These are phyloP conservation scores for Xestia sexstrigata DNA, from an alignment of 2,888 invertebrate genomes.

Conservation along the genomic window DNA sequence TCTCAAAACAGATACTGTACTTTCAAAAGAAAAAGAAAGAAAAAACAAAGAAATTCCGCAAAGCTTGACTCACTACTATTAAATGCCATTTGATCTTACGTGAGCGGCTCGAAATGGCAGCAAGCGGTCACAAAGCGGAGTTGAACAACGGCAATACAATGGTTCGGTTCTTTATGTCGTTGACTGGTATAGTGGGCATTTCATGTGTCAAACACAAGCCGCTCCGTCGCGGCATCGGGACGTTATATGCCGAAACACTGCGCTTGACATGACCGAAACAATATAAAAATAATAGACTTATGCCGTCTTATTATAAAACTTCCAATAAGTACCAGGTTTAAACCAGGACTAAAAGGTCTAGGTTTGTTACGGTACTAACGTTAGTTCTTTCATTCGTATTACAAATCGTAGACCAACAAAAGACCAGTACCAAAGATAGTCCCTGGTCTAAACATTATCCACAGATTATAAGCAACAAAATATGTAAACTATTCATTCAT, in stretches of 20 bases:
- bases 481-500: too few species aligned
- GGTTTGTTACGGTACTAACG: too few species aligned
- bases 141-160: constrained; percentile 31
- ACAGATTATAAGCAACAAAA: too few species aligned
- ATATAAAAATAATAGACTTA: background rate
- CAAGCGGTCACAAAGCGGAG: constrained; percentile 31
- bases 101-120: constrained; percentile 16
- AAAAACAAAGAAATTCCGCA: background rate
- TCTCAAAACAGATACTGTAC: background rate
- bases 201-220: constrained; percentile 56
- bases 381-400: too few species aligned
- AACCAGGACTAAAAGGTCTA: too few species aligned
- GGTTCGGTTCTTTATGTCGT: constrained; percentile 32
- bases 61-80: background rate
- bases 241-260: constrained; percentile 16
- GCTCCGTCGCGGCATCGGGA: background rate
- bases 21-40: background rate
- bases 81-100: constrained; percentile 10
- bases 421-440: too few species aligned
- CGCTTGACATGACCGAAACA: background rate
- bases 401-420: too few species aligned
- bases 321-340: too few species aligned
- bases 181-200: constrained; percentile 26
- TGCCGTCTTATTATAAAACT: too few species aligned
- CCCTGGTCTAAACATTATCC: too few species aligned